Conservation (phyloP, 2,113 vertebrate genomes). For the Tilapia sparmanii region DNA sequence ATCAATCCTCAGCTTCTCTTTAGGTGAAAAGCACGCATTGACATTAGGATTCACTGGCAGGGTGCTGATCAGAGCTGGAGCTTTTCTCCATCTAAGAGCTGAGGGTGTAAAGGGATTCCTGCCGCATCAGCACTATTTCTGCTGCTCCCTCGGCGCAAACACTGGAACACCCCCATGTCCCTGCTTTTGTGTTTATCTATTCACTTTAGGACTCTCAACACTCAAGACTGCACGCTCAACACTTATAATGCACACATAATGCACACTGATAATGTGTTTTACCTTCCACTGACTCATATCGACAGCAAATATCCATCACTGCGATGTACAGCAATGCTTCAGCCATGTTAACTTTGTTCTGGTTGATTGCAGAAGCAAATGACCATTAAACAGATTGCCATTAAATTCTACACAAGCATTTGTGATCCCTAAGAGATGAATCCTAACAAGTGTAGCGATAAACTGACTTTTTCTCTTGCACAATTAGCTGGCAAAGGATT, state of each 20-base stretch:
- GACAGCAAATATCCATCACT: neutral
- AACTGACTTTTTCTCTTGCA: neutral
- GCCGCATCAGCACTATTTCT: slow-evolving; percentile 12
- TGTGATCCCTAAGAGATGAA: neutral
- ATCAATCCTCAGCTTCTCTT: neutral
- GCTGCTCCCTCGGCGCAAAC: neutral
- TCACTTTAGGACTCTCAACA: neutral
- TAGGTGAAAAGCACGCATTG: neutral
- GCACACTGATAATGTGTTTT: neutral
- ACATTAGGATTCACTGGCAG: neutral
- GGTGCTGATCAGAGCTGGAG: neutral
- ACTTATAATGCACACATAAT: neutral
- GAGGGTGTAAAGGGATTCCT: neutral
- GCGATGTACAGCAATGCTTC: neutral
- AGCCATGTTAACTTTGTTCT: neutral
- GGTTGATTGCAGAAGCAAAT: neutral
- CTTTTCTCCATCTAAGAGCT: neutral
- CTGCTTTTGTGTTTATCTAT: neutral
- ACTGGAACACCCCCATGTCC: neutral
- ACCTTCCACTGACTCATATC: neutral
- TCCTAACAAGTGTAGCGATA: neutral
- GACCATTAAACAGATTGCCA: neutral
- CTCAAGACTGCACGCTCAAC: neutral
- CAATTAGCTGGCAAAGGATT: neutral
- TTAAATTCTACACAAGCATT: neutral